phyloP scores from a whole-genome alignment of 1,140 invertebrate species.

The Drosophila pachea region DNA sequence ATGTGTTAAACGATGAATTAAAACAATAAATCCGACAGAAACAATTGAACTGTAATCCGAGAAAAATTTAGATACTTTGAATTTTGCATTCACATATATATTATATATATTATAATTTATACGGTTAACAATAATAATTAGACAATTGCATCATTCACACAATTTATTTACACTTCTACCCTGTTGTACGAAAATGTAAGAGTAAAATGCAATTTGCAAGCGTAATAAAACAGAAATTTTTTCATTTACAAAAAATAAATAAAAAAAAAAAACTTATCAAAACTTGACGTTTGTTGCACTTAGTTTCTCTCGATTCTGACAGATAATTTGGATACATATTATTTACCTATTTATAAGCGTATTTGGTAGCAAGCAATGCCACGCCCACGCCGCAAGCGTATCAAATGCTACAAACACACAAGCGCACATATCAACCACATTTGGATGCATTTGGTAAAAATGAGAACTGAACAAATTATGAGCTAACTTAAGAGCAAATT shows the following conservation, averaged over 20 bases:
- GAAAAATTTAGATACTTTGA: constrained; percentile 64
- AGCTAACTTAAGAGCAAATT: constrained; percentile 60
- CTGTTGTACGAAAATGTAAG: constrained; percentile 73
- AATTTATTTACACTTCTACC: constrained; percentile 66
- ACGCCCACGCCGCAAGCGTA: constrained; percentile 64
- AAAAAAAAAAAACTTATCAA: neutral
- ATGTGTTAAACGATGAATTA: constrained; percentile 54
- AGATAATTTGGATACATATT: constrained; percentile 48
- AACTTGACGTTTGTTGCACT: constrained; percentile 53
- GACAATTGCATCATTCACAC: constrained; percentile 68
- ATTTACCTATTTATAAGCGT: constrained; percentile 34
- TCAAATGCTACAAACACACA: constrained; percentile 53
- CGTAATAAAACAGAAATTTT: constrained; percentile 61
- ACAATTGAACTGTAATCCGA: constrained; percentile 13
- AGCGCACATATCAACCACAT: constrained; percentile 66
- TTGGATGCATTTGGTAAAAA: constrained; percentile 70
- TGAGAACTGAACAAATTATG: constrained; percentile 52
- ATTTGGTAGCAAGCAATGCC: constrained; percentile 37
- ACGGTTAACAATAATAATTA: constrained; percentile 53
- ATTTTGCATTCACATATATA: constrained; percentile 35
- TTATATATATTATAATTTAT: constrained; percentile 58
- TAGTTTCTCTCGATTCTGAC: constrained; percentile 50
- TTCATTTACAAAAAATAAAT: constrained; percentile 64
- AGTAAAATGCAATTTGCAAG: constrained; percentile 61
- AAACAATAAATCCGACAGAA: constrained; percentile 13